Conservation (phyloP, 2,113 vertebrate species). For the Ictalurus punctatus region DNA sequence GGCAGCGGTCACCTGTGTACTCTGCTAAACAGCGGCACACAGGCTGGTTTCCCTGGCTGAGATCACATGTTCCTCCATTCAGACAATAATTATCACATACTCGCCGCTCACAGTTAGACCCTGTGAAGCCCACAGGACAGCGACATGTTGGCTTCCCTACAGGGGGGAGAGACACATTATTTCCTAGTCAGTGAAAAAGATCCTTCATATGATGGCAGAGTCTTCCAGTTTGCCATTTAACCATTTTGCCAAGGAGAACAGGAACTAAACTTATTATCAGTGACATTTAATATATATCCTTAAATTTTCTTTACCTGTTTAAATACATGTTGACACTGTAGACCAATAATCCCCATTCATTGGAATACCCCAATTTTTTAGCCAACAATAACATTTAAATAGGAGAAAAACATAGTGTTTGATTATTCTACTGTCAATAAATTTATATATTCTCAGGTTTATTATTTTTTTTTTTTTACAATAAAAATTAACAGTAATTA, state of each 20-base stretch:
- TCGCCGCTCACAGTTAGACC: slow-evolving; percentile 84
- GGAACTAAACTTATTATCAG: neutral
- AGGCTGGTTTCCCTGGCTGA: slow-evolving; percentile 92
- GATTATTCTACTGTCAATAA: neutral
- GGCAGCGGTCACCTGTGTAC: slow-evolving; percentile 92
- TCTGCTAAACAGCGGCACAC: slow-evolving; percentile 86
- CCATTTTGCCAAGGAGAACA: neutral
- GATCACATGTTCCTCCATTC: slow-evolving; percentile 87
- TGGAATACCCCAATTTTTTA: neutral
- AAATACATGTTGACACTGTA: neutral
- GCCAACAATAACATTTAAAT: neutral
- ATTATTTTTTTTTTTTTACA: neutral
- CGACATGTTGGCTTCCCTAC: slow-evolving; percentile 92
- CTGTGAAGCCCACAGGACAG: slow-evolving; percentile 88
- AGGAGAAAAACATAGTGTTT: neutral
- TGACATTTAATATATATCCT: slow-evolving; percentile 2
- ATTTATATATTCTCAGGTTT: neutral
- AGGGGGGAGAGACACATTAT: slow-evolving; percentile 1
- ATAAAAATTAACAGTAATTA: neutral
- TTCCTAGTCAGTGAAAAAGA: neutral
- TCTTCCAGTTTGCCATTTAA: neutral
- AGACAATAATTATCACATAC: slow-evolving; percentile 90
- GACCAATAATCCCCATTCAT: no score
- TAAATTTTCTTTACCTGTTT: neutral
- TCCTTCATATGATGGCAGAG: neutral